A percentile compares a stretch with the other conserved stretches of the same genome.
Evolutionary conservation across 2,113 vertebrate genomes (phyloP).

Genomic region (Candoia aspera): DNA sequence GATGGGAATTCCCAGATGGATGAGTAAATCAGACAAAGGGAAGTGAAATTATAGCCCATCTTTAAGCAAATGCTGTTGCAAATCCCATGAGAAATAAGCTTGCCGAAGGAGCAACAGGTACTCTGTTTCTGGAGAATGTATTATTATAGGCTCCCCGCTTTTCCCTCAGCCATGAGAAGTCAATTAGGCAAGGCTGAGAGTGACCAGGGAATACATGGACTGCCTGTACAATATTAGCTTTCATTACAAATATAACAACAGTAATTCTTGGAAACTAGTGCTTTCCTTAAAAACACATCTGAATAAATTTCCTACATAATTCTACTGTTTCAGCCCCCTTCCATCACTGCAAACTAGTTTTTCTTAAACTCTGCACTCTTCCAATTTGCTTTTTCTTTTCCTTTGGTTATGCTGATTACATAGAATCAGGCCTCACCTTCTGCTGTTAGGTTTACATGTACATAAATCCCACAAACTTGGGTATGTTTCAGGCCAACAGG

Average conservation of each 20-base stretch:
- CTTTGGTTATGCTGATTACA: no score
- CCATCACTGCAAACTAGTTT: background rate
- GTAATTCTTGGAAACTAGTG: background rate
- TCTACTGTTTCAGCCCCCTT: background rate
- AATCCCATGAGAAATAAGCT: constrained; percentile 4
- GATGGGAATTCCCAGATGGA: constrained; percentile 25
- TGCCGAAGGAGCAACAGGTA: background rate
- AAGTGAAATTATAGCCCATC: background rate
- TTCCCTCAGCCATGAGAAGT: background rate
- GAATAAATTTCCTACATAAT: background rate
- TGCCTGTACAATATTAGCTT: background rate
- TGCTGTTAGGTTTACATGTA: background rate
- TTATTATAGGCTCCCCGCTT: background rate
- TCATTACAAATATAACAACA: background rate
- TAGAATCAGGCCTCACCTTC: background rate
- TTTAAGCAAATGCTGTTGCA: background rate
- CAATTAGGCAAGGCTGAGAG: background rate
- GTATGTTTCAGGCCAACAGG: background rate
- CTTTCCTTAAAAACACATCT: background rate
- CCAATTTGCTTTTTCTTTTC: background rate
- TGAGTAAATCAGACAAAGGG: constrained; percentile 5
- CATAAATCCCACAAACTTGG: background rate
- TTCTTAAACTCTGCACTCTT: background rate
- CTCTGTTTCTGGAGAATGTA: background rate
- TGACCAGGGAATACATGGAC: background rate